These are phyloP conservation scores for Rana temporaria DNA, from an alignment of 2,113 vertebrate species.

Conservation along the genomic window DNA sequence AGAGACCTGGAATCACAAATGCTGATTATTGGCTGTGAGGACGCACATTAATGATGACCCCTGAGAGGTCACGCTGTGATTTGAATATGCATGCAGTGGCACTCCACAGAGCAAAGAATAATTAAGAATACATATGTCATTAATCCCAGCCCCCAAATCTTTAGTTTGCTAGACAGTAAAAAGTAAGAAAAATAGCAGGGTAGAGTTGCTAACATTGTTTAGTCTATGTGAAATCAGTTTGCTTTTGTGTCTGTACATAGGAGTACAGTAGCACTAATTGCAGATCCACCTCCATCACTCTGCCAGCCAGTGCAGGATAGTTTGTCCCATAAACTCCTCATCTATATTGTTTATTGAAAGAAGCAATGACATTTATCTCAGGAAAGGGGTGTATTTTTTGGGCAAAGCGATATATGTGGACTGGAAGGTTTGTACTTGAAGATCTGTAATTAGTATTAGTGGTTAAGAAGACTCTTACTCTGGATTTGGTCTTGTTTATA, in stretches of 20 bases:
- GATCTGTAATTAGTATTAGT: no score
- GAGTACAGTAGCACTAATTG: background rate
- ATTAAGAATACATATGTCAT: background rate
- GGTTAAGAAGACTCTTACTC: no score
- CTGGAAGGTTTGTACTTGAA: no score
- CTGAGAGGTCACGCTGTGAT: background rate
- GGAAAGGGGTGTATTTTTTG: no score
- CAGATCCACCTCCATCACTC: no score
- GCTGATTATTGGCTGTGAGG: constrained; percentile 23
- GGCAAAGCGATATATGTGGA: no score
- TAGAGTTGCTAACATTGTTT: background rate
- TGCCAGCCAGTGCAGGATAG: no score
- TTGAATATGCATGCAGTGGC: constrained; percentile 9
- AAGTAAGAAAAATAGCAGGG: background rate
- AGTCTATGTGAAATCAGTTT: background rate
- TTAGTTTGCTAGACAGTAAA: background rate
- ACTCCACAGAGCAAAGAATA: background rate
- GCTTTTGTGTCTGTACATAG: background rate
- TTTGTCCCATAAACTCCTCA: no score
- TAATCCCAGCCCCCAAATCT: background rate
- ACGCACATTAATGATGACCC: background rate
- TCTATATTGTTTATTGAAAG: no score
- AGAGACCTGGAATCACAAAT: constrained; percentile 44
- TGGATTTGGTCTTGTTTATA: no score
- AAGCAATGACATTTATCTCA: no score